Evolutionary conservation across 2,888 invertebrate genomes (phyloP).

Genomic region (Cistogaster globosa): DNA sequence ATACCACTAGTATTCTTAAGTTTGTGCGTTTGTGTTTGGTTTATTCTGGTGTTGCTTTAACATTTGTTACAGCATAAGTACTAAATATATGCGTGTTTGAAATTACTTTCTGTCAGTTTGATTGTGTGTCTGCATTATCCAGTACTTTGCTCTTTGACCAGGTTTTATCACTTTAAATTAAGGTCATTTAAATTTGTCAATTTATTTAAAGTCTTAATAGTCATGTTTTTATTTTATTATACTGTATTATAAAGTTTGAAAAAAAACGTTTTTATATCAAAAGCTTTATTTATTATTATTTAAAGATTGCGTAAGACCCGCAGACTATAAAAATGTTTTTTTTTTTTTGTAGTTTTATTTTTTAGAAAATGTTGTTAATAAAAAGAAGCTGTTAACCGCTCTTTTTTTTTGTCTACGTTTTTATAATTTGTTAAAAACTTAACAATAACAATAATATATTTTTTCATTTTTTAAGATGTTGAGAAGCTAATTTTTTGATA

Average conservation of each 20-base stretch:
- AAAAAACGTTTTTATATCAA: neutral
- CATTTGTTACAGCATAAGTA: slow-evolving; percentile 12
- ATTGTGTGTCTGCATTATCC: slow-evolving; percentile 42
- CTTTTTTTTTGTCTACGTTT: too few relatives aligned
- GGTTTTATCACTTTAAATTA: slow-evolving; percentile 53
- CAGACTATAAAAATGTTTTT: too few relatives aligned
- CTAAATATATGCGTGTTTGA: slow-evolving; percentile 35
- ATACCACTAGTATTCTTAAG: slow-evolving; percentile 22
- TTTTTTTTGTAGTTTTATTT: too few relatives aligned
- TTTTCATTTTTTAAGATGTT: too few relatives aligned
- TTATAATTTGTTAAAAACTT: too few relatives aligned
- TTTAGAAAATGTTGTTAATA: too few relatives aligned
- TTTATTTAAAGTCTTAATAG: slow-evolving; percentile 29
- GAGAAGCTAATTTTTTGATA: too few relatives aligned
- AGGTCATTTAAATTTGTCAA: slow-evolving; percentile 50
- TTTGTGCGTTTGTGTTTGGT: slow-evolving; percentile 1
- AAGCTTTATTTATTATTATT: neutral
- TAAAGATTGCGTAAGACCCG: neutral
- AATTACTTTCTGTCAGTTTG: slow-evolving; percentile 54
- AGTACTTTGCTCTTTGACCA: slow-evolving; percentile 62
- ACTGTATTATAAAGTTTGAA: neutral
- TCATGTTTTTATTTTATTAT: neutral
- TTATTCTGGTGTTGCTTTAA: slow-evolving; percentile 5
- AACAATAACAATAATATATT: too few relatives aligned
- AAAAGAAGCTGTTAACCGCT: too few relatives aligned